Conservation (phyloP, 2,113 vertebrate genomes). For the Rana temporaria region DNA sequence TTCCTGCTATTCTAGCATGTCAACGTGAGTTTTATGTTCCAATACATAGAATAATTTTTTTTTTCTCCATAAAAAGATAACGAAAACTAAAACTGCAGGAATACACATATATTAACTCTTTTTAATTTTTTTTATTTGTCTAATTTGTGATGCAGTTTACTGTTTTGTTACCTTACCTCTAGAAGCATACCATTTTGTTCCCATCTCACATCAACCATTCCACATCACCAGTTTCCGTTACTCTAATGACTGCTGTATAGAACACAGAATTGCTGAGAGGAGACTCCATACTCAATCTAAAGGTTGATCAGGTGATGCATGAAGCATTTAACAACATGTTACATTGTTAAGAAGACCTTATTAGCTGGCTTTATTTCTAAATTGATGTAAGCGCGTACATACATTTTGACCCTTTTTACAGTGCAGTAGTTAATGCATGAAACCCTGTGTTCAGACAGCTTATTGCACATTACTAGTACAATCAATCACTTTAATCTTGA, state of each 20-base stretch:
- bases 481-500: constrained; percentile 3
- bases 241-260: constrained; percentile 41
- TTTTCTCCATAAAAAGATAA: too few relatives aligned
- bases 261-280: constrained; percentile 23
- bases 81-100: not conserved
- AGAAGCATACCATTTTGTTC: constrained; percentile 34
- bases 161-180: constrained; percentile 9
- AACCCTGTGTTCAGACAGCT: not conserved
- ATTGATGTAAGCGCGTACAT: not conserved
- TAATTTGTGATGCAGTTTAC: not conserved
- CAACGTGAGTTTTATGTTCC: too few relatives aligned
- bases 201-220: constrained; percentile 29
- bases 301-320: constrained; percentile 51
- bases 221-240: constrained; percentile 16
- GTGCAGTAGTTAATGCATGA: not conserved
- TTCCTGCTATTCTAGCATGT: too few relatives aligned
- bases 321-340: constrained; percentile 53
- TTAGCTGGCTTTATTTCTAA: constrained; percentile 27
- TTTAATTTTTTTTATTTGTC: not conserved
- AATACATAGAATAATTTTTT: too few relatives aligned
- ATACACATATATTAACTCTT: not conserved
- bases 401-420: not conserved
- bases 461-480: constrained; percentile 13
- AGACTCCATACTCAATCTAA: constrained; percentile 26
- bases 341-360: constrained; percentile 28